Evolutionary conservation across 2,113 vertebrate species (phyloP).

Genomic region (Mustela nigripes): DNA sequence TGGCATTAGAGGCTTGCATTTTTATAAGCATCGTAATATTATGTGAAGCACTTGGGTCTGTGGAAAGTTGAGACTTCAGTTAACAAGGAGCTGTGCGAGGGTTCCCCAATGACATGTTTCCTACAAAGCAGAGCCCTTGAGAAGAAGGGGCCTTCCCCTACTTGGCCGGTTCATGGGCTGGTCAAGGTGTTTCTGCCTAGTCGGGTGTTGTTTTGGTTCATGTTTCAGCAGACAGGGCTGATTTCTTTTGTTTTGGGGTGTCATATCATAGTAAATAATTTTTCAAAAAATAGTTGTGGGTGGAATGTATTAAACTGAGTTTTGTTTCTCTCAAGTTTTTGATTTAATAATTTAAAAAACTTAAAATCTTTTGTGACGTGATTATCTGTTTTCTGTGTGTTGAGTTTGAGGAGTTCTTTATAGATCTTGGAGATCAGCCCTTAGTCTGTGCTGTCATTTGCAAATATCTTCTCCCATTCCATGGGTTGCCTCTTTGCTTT

Average conservation of each 20-base stretch:
- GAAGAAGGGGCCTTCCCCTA: neutral
- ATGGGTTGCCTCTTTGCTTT: no score
- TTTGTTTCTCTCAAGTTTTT: neutral
- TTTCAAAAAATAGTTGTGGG: neutral
- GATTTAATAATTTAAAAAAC: neutral
- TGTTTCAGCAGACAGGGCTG: neutral
- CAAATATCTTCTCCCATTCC: no score
- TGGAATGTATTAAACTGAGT: neutral
- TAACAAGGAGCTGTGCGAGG: neutral
- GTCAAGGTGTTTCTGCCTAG: neutral
- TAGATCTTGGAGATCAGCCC: no score
- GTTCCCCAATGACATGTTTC: neutral
- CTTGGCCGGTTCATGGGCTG: neutral
- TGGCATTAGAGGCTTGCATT: neutral
- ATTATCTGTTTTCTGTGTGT: no score
- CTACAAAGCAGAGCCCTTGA: neutral
- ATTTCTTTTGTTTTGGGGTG: neutral
- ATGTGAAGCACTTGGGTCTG: neutral
- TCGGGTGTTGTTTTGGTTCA: neutral
- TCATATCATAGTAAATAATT: neutral
- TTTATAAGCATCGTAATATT: neutral
- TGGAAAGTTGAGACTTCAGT: conserved; percentile 20
- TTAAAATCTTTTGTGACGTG: neutral
- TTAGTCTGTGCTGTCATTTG: no score
- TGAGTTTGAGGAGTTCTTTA: no score